Evolutionary conservation across 2,797 vertebrate genomes (phyloP).

Genomic region (Sebastes steindachneri): DNA sequence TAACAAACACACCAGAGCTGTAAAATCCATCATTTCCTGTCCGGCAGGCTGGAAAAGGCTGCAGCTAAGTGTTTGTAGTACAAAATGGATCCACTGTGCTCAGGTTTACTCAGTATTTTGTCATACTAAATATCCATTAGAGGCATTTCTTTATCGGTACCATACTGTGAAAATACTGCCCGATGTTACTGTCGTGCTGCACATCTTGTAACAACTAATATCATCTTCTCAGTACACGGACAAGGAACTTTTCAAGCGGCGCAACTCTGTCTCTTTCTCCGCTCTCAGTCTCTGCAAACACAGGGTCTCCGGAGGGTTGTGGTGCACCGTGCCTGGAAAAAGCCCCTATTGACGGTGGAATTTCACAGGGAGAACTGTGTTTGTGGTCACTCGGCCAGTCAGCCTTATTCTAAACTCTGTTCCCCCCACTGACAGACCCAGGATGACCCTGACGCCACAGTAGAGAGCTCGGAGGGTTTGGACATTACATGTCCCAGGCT

Average conservation of each 20-base stretch:
- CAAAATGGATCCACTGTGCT: background rate
- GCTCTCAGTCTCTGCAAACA: conserved; percentile 41
- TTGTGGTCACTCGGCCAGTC: conserved; percentile 55
- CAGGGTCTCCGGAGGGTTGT: conserved; percentile 53
- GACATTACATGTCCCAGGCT: conserved; percentile 11
- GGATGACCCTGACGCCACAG: conserved; percentile 46
- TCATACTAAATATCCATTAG: background rate
- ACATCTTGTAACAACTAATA: background rate
- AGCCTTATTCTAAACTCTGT: conserved; percentile 34
- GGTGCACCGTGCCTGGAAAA: conserved; percentile 60
- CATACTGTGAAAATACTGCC: background rate
- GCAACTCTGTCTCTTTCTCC: conserved; percentile 1
- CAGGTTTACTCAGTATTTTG: background rate
- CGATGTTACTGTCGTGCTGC: background rate
- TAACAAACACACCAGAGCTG: background rate
- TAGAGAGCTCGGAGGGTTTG: background rate
- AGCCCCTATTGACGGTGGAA: conserved; percentile 72
- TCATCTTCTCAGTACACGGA: background rate
- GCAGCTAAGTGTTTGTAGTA: background rate
- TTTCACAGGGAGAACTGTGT: conserved; percentile 67
- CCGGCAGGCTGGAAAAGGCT: background rate
- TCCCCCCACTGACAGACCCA: conserved; percentile 21
- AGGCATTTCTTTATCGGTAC: background rate
- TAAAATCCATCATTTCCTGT: background rate
- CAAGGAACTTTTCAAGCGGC: conserved; percentile 9